phyloP scores from a whole-genome alignment of 2,888 invertebrate genomes.

The Trypoxylon attenuatum region DNA sequence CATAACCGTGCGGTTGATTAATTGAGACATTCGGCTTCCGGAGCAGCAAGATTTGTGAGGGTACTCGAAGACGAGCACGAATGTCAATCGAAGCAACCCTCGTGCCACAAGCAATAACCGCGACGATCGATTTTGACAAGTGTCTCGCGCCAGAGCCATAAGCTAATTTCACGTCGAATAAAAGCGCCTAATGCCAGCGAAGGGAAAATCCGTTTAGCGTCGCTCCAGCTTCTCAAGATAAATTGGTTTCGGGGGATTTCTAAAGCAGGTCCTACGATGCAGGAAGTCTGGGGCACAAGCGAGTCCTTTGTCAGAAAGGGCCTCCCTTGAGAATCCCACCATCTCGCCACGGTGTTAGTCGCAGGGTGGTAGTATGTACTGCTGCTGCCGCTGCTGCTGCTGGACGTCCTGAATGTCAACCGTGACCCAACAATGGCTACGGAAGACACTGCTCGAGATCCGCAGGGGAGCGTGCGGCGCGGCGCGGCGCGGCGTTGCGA shows the following conservation, averaged over 20 bases:
- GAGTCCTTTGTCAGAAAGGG: slow-evolving; percentile 50
- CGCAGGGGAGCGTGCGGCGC: slow-evolving; percentile 21
- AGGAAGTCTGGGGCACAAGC: slow-evolving; percentile 53
- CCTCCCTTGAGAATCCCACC: slow-evolving; percentile 40
- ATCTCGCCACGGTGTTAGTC: slow-evolving; percentile 12
- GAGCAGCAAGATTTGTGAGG: too few species aligned
- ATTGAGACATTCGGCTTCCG: slow-evolving; percentile 12
- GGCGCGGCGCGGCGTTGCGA: too few species aligned
- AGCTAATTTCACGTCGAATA: slow-evolving; percentile 67
- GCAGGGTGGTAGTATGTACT: neutral
- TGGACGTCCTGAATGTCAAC: slow-evolving; percentile 60
- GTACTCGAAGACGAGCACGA: neutral
- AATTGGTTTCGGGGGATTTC: slow-evolving; percentile 68
- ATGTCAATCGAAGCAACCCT: neutral
- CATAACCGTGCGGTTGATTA: slow-evolving; percentile 20
- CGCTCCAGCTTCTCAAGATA: slow-evolving; percentile 65
- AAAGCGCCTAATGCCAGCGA: slow-evolving; percentile 60
- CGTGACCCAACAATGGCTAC: slow-evolving; percentile 60
- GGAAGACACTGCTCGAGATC: slow-evolving; percentile 36
- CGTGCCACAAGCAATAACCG: slow-evolving; percentile 12
- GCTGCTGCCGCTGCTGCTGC: slow-evolving; percentile 27
- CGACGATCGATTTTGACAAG: slow-evolving; percentile 42
- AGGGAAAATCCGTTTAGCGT: slow-evolving; percentile 68
- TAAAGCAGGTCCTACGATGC: slow-evolving; percentile 63
- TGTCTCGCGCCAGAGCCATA: slow-evolving; percentile 41